These are phyloP conservation scores for Drosophila ustulata DNA, from an alignment of 2,888 invertebrate genomes.

Conservation along the genomic window DNA sequence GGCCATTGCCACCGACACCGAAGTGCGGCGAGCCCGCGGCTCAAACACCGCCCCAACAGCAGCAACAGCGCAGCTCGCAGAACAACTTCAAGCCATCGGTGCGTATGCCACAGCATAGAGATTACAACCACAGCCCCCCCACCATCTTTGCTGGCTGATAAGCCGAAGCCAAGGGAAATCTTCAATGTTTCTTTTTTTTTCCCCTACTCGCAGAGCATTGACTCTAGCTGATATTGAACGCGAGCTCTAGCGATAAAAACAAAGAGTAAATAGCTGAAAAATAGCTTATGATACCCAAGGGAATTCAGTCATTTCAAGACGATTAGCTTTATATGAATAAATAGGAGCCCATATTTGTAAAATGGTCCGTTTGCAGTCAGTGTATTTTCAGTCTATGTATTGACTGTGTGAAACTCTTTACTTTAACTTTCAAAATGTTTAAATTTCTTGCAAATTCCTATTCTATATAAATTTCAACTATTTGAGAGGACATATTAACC, in stretches of 20 bases:
- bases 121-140: constrained; percentile 14
- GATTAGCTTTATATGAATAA: not conserved
- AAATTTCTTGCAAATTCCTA: not conserved
- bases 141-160: constrained; percentile 26
- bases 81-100: constrained; percentile 96
- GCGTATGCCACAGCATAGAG: constrained; percentile 77
- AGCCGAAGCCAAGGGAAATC: constrained; percentile 6
- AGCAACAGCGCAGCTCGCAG: constrained; percentile 91
- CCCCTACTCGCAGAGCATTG: constrained; percentile 20
- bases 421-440: not conserved
- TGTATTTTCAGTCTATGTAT: not conserved
- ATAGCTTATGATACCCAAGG: not conserved
- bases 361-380: not conserved
- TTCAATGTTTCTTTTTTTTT: constrained; percentile 3
- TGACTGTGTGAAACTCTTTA: not conserved
- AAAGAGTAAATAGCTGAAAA: not conserved
- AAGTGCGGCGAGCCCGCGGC: constrained; percentile 80
- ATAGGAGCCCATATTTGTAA: not conserved
- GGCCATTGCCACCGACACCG: constrained; percentile 85
- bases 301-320: not conserved
- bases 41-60: constrained; percentile 86
- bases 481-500: not conserved
- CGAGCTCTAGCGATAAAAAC: constrained; percentile 18
- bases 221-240: constrained; percentile 15
- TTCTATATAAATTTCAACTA: not conserved